A percentile compares a stretch with the other conserved stretches of the same genome.
phyloP scores from a whole-genome alignment of 2,888 invertebrate species.

The Lepeophtheirus nordmannii region DNA sequence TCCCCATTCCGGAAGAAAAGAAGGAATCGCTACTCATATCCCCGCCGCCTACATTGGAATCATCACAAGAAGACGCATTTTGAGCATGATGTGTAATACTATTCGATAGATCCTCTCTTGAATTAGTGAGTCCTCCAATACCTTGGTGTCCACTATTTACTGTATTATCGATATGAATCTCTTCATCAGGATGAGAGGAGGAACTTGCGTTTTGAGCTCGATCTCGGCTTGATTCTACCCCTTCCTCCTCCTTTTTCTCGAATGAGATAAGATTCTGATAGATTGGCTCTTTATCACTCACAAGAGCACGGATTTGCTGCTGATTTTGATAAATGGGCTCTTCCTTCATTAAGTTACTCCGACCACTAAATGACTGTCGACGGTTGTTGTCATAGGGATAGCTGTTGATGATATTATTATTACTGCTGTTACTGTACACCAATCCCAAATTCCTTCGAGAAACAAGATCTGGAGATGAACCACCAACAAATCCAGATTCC shows the following conservation, averaged over 20 bases:
- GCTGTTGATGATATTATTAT: neutral
- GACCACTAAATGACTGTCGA: neutral
- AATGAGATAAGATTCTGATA: constrained; percentile 56
- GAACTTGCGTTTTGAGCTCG: neutral
- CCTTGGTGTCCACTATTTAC: neutral
- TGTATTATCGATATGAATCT: neutral
- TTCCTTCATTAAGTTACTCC: neutral
- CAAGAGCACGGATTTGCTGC: neutral
- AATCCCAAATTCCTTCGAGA: constrained; percentile 46
- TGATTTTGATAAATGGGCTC: constrained; percentile 24
- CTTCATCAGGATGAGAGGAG: neutral
- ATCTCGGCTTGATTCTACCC: neutral
- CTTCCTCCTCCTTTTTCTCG: neutral
- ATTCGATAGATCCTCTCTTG: neutral
- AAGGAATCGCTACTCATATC: neutral
- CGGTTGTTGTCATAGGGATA: neutral
- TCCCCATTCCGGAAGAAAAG: neutral
- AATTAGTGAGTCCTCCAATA: constrained; percentile 9
- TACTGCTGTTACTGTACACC: constrained; percentile 24
- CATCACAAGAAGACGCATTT: neutral
- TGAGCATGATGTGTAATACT: neutral
- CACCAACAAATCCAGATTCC: constrained; percentile 31
- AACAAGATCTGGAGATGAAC: constrained; percentile 60
- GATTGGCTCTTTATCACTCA: constrained; percentile 46
- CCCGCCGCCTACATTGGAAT: neutral